Percentiles rank a stretch among this genome's conserved stretches.
Conservation (phyloP, 2,113 vertebrate species). For the Kryptolebias marmoratus region DNA sequence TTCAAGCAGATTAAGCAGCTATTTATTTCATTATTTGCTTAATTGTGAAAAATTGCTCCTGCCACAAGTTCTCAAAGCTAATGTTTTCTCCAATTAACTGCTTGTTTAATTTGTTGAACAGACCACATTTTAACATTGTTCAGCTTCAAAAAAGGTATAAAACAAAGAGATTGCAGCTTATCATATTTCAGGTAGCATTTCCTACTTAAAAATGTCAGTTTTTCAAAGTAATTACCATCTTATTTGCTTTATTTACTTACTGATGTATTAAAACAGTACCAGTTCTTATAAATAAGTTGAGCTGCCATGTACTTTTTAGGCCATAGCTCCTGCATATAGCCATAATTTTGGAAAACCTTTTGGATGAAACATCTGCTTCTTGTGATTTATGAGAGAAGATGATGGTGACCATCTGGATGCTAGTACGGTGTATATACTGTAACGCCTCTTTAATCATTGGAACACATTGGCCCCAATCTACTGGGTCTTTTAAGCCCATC, state of each 20-base stretch:
- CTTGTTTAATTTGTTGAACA: not conserved
- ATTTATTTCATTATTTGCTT: not conserved
- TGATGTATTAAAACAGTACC: not conserved
- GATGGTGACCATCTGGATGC: conserved; percentile 26
- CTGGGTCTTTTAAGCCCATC: conserved; percentile 29
- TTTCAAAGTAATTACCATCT: not conserved
- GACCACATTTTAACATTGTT: not conserved
- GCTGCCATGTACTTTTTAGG: not conserved
- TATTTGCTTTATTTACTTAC: not conserved
- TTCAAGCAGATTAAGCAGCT: not conserved
- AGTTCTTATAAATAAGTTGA: not conserved
- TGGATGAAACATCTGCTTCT: conserved; percentile 23
- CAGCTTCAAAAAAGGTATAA: not conserved
- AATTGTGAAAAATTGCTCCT: not conserved
- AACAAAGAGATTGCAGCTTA: not conserved
- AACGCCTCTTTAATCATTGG: conserved; percentile 37
- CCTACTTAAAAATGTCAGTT: not conserved
- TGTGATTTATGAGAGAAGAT: conserved; percentile 31
- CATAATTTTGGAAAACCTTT: conserved; percentile 23
- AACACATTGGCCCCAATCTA: conserved; percentile 37
- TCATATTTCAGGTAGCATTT: not conserved
- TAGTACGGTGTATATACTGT: conserved; percentile 19
- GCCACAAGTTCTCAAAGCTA: not conserved
- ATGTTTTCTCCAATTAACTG: not conserved
- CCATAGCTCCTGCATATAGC: conserved; percentile 9